Conservation (phyloP, 2,797 vertebrate species). For the Notamacropus eugenii region DNA sequence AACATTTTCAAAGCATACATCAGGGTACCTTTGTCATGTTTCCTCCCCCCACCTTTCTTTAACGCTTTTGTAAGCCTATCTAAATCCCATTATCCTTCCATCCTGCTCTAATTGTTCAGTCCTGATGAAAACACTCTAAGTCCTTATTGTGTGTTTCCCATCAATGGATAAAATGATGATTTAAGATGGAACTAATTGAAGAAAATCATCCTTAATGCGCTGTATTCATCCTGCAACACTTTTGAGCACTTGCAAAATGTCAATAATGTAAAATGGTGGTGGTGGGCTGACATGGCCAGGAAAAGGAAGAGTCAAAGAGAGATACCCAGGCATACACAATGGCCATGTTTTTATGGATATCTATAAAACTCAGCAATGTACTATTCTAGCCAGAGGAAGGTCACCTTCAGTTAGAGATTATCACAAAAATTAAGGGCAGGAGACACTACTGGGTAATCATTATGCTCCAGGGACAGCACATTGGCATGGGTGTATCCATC, state of each 20-base stretch:
- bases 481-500: not conserved
- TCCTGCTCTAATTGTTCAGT: not conserved
- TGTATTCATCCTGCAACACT: not conserved
- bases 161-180: not conserved
- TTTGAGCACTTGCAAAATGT: not conserved
- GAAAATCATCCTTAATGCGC: not conserved
- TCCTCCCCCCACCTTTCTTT: not conserved
- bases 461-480: not conserved
- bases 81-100: not conserved
- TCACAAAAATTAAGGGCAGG: not conserved
- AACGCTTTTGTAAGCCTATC: constrained; percentile 7
- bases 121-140: constrained; percentile 27
- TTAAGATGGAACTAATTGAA: constrained; percentile 6
- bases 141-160: not conserved
- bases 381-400: not conserved
- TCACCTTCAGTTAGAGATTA: not conserved
- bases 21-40: not conserved
- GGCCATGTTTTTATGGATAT: not conserved
- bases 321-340: not conserved
- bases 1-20: not conserved
- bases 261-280: not conserved
- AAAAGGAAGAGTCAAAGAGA: not conserved
- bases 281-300: not conserved
- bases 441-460: not conserved
- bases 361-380: not conserved